A percentile compares a stretch with the other conserved stretches of the same genome.
phyloP scores from a whole-genome alignment of 2,113 vertebrate genomes.

The Cyrtonyx montezumae region DNA sequence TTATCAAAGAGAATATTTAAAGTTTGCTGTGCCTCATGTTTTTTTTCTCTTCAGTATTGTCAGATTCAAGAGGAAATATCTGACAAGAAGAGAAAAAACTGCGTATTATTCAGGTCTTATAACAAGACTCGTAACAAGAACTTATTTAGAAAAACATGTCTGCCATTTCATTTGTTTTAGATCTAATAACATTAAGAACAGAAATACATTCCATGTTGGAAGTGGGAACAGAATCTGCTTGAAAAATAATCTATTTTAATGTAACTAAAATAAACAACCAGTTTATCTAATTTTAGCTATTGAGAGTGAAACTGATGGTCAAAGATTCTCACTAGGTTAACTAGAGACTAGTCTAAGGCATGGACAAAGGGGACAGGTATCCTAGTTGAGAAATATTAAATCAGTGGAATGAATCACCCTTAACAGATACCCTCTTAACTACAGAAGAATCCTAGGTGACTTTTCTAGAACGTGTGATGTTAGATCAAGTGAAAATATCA shows the following conservation, averaged over 20 bases:
- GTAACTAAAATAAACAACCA: background rate
- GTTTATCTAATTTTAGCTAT: background rate
- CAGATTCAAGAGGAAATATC: conserved; percentile 1
- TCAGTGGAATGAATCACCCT: background rate
- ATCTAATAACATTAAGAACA: background rate
- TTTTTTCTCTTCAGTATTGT: background rate
- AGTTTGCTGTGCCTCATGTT: background rate
- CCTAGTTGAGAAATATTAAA: background rate
- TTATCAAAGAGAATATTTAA: conserved; percentile 48
- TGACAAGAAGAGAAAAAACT: background rate
- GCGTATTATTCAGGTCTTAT: background rate
- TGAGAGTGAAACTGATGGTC: background rate
- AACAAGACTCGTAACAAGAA: background rate
- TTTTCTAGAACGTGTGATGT: accelerated
- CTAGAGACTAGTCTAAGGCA: background rate
- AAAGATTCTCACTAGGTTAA: background rate
- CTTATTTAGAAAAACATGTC: background rate
- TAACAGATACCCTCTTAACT: background rate
- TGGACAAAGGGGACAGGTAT: background rate
- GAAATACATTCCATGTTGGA: background rate
- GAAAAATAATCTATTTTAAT: background rate
- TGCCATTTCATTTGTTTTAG: background rate
- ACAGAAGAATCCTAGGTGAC: background rate
- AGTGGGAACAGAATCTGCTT: background rate
- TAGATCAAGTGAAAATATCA: background rate